These are phyloP conservation scores for Petrolisthes manimaculis DNA, from an alignment of 2,888 invertebrate species.

Conservation along the genomic window DNA sequence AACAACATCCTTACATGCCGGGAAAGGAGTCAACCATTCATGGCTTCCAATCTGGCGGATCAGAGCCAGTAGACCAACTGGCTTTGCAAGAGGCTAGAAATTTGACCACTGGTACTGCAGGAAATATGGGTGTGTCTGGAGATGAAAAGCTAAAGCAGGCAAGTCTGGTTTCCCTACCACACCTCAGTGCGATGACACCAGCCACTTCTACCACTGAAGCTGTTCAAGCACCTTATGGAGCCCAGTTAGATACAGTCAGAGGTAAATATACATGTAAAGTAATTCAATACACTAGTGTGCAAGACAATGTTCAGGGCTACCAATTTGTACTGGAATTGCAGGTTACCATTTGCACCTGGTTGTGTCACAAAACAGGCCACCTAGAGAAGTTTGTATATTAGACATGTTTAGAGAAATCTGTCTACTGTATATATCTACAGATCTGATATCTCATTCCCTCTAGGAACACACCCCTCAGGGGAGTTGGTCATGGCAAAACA, in stretches of 20 bases:
- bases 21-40: slow-evolving; percentile 17
- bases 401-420: no score
- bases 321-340: no score
- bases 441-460: no score
- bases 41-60: slow-evolving; percentile 16
- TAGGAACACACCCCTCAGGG: no score
- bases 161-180: slow-evolving; percentile 25
- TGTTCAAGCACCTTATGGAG: slow-evolving; percentile 56
- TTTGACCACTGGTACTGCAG: not conserved
- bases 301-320: no score
- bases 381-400: no score
- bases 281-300: no score
- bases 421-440: no score
- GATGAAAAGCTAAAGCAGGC: not conserved
- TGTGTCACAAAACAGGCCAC: no score
- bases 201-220: slow-evolving; percentile 20
- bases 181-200: slow-evolving; percentile 28
- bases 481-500: no score
- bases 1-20: slow-evolving; percentile 10
- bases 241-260: slow-evolving; percentile 44
- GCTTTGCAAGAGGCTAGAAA: slow-evolving; percentile 3
- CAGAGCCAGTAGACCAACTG: slow-evolving; percentile 9
- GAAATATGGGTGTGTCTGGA: not conserved
- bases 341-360: no score
- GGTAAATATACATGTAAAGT: slow-evolving; percentile 26